Evolutionary conservation across 2,113 vertebrate genomes (phyloP).

Genomic region (Podarcis muralis): DNA sequence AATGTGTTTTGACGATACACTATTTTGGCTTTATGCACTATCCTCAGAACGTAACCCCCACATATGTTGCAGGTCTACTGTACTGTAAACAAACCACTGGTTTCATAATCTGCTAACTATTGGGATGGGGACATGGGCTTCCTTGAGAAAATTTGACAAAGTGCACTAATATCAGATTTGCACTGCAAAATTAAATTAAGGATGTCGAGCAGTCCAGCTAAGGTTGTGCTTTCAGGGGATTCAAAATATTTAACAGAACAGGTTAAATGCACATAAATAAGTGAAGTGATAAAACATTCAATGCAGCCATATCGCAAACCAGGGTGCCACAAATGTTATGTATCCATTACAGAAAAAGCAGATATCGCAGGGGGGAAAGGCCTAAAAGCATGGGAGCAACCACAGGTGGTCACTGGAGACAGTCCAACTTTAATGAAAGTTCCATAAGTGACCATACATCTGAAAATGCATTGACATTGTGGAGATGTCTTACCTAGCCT

Average conservation of each 20-base stretch:
- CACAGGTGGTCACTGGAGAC: neutral
- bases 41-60: no score
- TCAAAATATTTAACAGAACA: neutral
- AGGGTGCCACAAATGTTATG: neutral
- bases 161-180: neutral
- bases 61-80: no score
- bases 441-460: neutral
- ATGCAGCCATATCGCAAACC: neutral
- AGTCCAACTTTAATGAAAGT: neutral
- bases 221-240: neutral
- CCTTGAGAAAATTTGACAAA: neutral
- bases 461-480: neutral
- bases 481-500: neutral
- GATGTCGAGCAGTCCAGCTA: neutral
- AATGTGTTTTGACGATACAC: no score
- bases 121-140: neutral
- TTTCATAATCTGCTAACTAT: no score
- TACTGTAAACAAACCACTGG: no score
- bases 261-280: neutral
- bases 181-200: neutral
- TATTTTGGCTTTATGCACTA: no score
- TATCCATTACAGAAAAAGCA: neutral
- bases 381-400: neutral
- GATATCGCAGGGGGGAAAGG: neutral
- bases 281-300: neutral